A percentile compares a stretch with the other conserved stretches of the same genome.
Evolutionary conservation across 2,888 invertebrate species (phyloP).

Genomic region (Caenorhabditis sp.): DNA sequence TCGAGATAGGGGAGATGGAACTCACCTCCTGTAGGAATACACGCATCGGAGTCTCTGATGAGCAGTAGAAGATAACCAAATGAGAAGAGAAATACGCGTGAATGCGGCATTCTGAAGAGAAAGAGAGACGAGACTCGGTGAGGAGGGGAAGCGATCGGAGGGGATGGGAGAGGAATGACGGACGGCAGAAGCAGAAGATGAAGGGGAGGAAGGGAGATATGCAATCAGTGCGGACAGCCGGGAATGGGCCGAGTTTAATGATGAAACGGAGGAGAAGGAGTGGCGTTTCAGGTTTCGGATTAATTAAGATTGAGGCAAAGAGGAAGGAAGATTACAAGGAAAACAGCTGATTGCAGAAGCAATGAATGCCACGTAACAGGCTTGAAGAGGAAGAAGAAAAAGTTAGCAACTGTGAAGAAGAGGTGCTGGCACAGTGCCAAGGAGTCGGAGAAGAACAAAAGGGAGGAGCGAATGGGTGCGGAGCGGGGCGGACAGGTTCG

Average conservation of each 20-base stretch:
- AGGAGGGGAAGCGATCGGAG: not conserved
- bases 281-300: conserved; percentile 47
- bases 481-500: conserved; percentile 43
- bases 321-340: conserved; percentile 10
- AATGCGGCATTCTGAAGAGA: conserved; percentile 25
- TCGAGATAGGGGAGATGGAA: not conserved
- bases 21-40: conserved; percentile 53
- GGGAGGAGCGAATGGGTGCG: too few relatives aligned
- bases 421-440: conserved; percentile 26
- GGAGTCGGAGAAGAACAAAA: too few relatives aligned
- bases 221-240: conserved; percentile 44
- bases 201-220: conserved; percentile 20
- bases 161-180: conserved; percentile 22
- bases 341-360: conserved; percentile 3
- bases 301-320: too few relatives aligned
- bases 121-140: conserved; percentile 15
- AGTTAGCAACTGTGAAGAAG: conserved; percentile 4
- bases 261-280: conserved; percentile 26
- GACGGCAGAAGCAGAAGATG: conserved; percentile 17
- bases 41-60: conserved; percentile 21
- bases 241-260: conserved; percentile 59
- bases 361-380: conserved; percentile 6
- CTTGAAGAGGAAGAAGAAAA: not conserved
- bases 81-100: conserved; percentile 22
- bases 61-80: conserved; percentile 19